phyloP scores from a whole-genome alignment of 1,140 invertebrate genomes.

The Drosophila lowei region DNA sequence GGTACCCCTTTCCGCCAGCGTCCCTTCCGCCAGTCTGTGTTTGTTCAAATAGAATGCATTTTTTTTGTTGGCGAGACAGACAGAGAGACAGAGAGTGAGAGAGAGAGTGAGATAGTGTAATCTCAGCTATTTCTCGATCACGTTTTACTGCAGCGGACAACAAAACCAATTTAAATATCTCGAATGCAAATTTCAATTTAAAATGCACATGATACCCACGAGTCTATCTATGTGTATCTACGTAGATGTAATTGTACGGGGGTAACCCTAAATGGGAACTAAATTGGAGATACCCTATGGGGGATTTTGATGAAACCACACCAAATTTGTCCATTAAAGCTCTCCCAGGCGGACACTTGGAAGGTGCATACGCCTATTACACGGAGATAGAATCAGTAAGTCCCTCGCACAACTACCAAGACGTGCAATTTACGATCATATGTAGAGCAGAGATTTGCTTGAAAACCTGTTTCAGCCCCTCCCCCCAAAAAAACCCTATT shows the following conservation, averaged over 20 bases:
- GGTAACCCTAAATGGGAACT: conserved; percentile 13
- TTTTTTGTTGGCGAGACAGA: background rate
- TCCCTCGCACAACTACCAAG: too few species aligned
- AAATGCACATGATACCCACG: conserved; percentile 14
- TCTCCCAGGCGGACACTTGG: too few species aligned
- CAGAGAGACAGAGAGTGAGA: background rate
- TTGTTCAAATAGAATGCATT: conserved; percentile 11
- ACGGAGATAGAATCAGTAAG: too few species aligned
- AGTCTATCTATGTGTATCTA: conserved; percentile 3
- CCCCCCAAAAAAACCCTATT: too few species aligned
- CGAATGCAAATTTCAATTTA: conserved; percentile 59
- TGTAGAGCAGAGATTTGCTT: too few species aligned
- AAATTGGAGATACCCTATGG: conserved; percentile 26
- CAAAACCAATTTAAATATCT: conserved; percentile 66
- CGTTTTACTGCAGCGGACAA: conserved; percentile 47
- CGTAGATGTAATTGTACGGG: background rate
- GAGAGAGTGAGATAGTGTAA: conserved; percentile 1
- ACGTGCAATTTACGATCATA: too few species aligned
- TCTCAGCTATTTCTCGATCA: conserved; percentile 43
- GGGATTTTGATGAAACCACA: conserved; percentile 23
- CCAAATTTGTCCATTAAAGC: too few species aligned
- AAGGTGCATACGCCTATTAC: too few species aligned
- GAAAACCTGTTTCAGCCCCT: too few species aligned
- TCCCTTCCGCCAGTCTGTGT: background rate
- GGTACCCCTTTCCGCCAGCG: background rate